These are phyloP conservation scores for Morphnarchus princeps DNA, from an alignment of 2,113 vertebrate genomes.

Conservation along the genomic window DNA sequence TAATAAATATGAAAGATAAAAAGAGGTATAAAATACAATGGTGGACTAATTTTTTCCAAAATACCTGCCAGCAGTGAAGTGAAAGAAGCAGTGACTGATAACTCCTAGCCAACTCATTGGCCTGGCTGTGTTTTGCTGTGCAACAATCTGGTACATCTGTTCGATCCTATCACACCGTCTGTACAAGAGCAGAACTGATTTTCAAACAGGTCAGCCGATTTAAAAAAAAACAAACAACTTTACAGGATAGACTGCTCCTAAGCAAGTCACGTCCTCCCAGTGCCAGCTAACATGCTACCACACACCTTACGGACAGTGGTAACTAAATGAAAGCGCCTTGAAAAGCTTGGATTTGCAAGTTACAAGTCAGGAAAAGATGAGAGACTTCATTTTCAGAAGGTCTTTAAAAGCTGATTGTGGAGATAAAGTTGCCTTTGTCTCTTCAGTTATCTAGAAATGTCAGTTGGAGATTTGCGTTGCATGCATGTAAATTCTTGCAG, in stretches of 20 bases:
- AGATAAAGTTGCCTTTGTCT: not conserved
- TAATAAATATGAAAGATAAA: not conserved
- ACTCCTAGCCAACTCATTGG: not conserved
- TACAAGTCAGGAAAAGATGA: not conserved
- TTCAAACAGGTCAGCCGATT: slow-evolving; percentile 13
- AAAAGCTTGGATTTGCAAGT: not conserved
- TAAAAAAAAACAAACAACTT: not conserved
- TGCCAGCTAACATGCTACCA: not conserved
- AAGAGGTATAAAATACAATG: not conserved
- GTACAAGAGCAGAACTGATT: not conserved
- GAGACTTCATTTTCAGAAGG: not conserved
- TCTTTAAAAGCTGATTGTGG: not conserved
- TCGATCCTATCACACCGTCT: slow-evolving; percentile 14
- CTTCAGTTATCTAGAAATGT: not conserved
- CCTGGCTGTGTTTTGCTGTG: not conserved
- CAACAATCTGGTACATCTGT: not conserved
- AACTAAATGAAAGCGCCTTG: not conserved
- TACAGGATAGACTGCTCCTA: not conserved
- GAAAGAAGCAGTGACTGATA: not conserved
- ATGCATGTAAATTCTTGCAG: not conserved
- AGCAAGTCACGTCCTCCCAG: not conserved
- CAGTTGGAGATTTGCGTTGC: not conserved
- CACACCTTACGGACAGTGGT: not conserved
- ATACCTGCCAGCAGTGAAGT: not conserved
- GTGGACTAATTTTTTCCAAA: slow-evolving; percentile 2